These are phyloP conservation scores for Coelinius sp. DNA, from an alignment of 2,888 invertebrate genomes.

Conservation along the genomic window DNA sequence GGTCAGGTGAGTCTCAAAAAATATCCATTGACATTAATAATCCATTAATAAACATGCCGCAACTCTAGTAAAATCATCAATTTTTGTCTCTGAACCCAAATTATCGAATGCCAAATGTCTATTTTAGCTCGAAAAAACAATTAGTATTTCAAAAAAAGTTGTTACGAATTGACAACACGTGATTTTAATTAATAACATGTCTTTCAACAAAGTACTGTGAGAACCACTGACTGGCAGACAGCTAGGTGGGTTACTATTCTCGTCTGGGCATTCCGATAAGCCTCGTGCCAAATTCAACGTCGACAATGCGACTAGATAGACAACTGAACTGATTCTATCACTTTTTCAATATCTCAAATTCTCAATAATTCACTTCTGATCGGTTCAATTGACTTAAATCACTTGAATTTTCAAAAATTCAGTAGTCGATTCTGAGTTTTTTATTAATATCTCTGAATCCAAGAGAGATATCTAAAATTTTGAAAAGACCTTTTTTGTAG, in stretches of 20 bases:
- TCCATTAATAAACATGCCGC: too few species aligned
- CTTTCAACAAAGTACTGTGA: conserved; percentile 39
- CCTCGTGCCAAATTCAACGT: conserved; percentile 63
- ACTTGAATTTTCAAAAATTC: not conserved
- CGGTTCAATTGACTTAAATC: too few species aligned
- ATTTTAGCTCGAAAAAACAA: too few species aligned
- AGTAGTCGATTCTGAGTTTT: too few species aligned
- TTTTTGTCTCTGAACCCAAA: not conserved
- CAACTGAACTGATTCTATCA: conserved; percentile 27
- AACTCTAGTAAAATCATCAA: too few species aligned
- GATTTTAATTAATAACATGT: not conserved
- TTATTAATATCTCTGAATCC: too few species aligned
- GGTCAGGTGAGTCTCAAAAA: conserved; percentile 78
- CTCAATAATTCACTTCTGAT: not conserved
- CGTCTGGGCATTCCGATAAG: conserved; percentile 67
- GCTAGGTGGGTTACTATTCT: conserved; percentile 62
- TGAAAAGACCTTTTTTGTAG: too few species aligned
- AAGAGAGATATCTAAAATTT: too few species aligned
- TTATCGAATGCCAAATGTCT: too few species aligned
- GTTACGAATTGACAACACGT: not conserved
- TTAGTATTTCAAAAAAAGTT: too few species aligned
- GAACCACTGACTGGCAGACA: conserved; percentile 57
- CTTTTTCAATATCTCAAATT: not conserved
- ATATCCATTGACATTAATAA: not conserved
- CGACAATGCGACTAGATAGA: conserved; percentile 30